Evolutionary conservation across 2,113 vertebrate genomes (phyloP).

Genomic region (Atractosteus spatula): DNA sequence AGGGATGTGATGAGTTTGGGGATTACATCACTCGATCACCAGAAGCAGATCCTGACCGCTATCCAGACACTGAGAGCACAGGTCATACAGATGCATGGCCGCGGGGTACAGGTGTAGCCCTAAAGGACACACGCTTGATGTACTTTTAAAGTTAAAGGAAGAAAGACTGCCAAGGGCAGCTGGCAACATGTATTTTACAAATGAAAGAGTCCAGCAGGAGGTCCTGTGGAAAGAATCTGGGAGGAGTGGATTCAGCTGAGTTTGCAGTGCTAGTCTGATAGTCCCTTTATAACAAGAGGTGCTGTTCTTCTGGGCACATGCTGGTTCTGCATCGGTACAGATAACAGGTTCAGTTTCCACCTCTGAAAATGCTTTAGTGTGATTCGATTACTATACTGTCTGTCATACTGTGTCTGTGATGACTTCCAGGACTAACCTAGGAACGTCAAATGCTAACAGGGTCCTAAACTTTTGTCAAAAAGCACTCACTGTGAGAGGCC

Average conservation of each 20-base stretch:
- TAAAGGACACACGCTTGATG: background rate
- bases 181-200: background rate
- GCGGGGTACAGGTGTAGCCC: constrained; percentile 83
- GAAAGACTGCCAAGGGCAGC: constrained; percentile 8
- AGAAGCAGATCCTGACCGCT: constrained; percentile 80
- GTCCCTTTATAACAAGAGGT: background rate
- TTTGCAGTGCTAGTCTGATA: background rate
- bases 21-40: constrained; percentile 80
- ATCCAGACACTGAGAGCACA: constrained; percentile 83
- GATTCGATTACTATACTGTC: too few relatives aligned
- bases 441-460: background rate
- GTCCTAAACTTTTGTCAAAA: too few relatives aligned
- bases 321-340: background rate
- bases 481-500: too few relatives aligned
- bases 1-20: constrained; percentile 88
- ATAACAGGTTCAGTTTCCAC: background rate
- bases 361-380: too few relatives aligned
- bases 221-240: background rate
- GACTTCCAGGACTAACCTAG: background rate
- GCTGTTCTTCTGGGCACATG: background rate
- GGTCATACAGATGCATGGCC: constrained; percentile 89
- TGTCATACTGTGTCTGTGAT: too few relatives aligned
- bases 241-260: background rate
- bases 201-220: background rate
- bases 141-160: too few relatives aligned